Conservation (phyloP, 2,113 vertebrate genomes). For the Brienomyrus longianalis region DNA sequence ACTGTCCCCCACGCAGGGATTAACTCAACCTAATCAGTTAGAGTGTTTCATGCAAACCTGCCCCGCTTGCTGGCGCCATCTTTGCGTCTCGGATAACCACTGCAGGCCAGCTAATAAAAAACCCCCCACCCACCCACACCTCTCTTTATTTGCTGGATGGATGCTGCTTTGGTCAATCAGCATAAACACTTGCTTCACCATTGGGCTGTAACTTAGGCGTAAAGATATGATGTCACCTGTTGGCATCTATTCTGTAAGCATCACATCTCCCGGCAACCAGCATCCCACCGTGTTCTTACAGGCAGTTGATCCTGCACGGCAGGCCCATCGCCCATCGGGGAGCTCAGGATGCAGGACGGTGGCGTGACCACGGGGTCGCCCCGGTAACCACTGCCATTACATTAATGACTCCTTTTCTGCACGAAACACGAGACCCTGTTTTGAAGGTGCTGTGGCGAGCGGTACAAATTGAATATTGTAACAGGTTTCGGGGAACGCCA, state of each 20-base stretch:
- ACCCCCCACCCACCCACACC: not conserved
- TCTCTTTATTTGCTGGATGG: not conserved
- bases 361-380: not conserved
- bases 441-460: constrained; percentile 13
- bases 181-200: not conserved
- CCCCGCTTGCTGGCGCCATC: not conserved
- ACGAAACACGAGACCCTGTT: constrained; percentile 25
- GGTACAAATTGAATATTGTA: constrained; percentile 32
- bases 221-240: not conserved
- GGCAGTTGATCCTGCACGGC: not conserved
- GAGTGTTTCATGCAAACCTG: not conserved
- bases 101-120: not conserved
- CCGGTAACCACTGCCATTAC: not conserved
- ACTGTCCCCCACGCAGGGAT: constrained; percentile 13
- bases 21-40: constrained; percentile 19
- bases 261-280: not conserved
- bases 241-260: not conserved
- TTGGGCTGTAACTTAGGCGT: not conserved
- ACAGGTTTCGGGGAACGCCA: constrained; percentile 28
- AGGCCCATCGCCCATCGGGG: not conserved
- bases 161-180: not conserved
- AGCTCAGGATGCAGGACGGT: not conserved
- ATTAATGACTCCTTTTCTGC: constrained; percentile 22
- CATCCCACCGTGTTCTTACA: not conserved
- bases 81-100: not conserved